Evolutionary conservation across 2,888 invertebrate genomes (phyloP).

Genomic region (Nemotelus pantherinus): DNA sequence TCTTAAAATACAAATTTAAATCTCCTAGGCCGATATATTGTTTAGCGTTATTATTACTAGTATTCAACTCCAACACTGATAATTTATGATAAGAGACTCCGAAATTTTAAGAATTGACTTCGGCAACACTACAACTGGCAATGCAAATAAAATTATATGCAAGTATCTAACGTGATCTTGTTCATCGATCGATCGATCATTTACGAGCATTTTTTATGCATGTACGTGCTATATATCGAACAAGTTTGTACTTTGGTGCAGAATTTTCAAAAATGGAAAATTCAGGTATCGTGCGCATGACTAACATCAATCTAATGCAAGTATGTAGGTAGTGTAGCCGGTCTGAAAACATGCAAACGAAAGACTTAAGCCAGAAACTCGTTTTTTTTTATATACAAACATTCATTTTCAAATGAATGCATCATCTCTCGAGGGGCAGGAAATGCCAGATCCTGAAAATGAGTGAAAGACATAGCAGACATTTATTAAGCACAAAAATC

Average conservation of each 20-base stretch:
- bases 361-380: conserved; percentile 31
- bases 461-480: too few relatives aligned
- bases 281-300: conserved; percentile 35
- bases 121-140: too few relatives aligned
- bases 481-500: too few relatives aligned
- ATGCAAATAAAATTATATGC: not conserved
- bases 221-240: conserved; percentile 36
- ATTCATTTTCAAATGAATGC: not conserved
- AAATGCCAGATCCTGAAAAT: too few relatives aligned
- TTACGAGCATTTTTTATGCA: conserved; percentile 23
- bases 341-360: conserved; percentile 27
- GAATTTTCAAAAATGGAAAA: conserved; percentile 47
- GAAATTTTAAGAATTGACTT: too few relatives aligned
- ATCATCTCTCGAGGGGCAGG: too few relatives aligned
- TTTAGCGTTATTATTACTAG: too few relatives aligned
- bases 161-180: conserved; percentile 28
- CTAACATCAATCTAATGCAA: not conserved
- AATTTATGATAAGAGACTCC: too few relatives aligned
- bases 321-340: not conserved
- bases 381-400: conserved; percentile 10
- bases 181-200: conserved; percentile 41
- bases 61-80: too few relatives aligned
- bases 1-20: too few relatives aligned
- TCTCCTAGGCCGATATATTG: too few relatives aligned
- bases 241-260: conserved; percentile 26